A percentile compares a stretch with the other conserved stretches of the same genome.
These are phyloP conservation scores for Ormyrus nitidulus DNA, from an alignment of 2,888 invertebrate species.

Conservation along the genomic window DNA sequence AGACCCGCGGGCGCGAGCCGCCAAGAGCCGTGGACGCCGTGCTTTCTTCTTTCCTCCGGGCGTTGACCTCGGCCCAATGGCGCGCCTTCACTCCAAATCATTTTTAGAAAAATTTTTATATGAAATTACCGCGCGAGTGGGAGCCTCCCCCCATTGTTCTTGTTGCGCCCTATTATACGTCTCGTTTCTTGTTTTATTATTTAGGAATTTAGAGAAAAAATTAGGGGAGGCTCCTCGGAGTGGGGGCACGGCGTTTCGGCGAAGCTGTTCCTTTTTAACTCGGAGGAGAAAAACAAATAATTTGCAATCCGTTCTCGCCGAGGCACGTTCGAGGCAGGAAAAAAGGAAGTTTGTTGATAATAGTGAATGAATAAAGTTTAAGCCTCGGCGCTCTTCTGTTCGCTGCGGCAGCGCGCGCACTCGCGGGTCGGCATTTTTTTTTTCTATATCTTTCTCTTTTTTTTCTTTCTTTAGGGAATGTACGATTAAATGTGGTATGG, in stretches of 20 bases:
- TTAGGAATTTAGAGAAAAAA: constrained; percentile 11
- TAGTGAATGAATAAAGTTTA: neutral
- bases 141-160: constrained; percentile 35
- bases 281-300: neutral
- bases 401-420: neutral
- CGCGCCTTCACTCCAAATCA: neutral
- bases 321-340: neutral
- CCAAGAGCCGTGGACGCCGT: constrained; percentile 4
- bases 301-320: constrained; percentile 11
- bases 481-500: constrained; percentile 40
- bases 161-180: constrained; percentile 25
- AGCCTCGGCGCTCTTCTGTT: constrained; percentile 14
- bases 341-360: constrained; percentile 27
- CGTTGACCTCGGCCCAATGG: neutral
- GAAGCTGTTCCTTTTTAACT: neutral
- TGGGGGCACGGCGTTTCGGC: constrained; percentile 14
- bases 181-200: constrained; percentile 50
- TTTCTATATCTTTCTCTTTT: constrained; percentile 15
- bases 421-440: constrained; percentile 33
- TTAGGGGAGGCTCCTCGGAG: constrained; percentile 15
- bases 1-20: neutral
- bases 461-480: constrained; percentile 40
- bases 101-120: constrained; percentile 4
- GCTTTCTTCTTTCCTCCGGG: neutral
- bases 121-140: neutral